Conservation (phyloP, 2,888 invertebrate genomes). For the Tromatobia lineatoria region DNA sequence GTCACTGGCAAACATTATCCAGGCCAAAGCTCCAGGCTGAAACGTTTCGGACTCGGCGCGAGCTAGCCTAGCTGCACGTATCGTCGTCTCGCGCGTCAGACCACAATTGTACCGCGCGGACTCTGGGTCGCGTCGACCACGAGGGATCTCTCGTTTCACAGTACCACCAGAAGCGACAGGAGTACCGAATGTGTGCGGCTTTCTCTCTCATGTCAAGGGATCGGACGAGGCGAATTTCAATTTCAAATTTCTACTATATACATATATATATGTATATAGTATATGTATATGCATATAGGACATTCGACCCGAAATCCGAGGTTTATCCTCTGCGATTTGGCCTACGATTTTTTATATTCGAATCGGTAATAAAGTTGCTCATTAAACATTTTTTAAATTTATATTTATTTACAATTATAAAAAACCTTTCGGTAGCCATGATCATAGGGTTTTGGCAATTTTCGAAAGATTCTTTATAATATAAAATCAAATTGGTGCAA, state of each 20-base stretch:
- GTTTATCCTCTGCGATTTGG: too few species aligned
- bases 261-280: not conserved
- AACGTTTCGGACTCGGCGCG: constrained; percentile 2
- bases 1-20: constrained; percentile 56
- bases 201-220: constrained; percentile 56
- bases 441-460: too few species aligned
- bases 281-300: not conserved
- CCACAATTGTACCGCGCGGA: constrained; percentile 66
- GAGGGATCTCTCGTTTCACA: constrained; percentile 58
- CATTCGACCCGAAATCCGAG: not conserved
- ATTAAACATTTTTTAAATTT: too few species aligned
- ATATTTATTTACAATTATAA: too few species aligned
- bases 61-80: constrained; percentile 13
- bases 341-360: too few species aligned
- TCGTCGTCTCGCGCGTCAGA: constrained; percentile 61
- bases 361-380: too few species aligned
- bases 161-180: constrained; percentile 36
- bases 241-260: constrained; percentile 66
- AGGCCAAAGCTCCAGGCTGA: constrained; percentile 48
- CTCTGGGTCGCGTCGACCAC: constrained; percentile 50
- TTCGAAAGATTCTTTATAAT: too few species aligned
- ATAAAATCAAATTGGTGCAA: too few species aligned
- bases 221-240: constrained; percentile 65
- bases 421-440: too few species aligned
- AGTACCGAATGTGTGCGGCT: constrained; percentile 21